A percentile compares a stretch with the other conserved stretches of the same genome.
These are phyloP conservation scores for Scleropages formosus DNA, from an alignment of 2,797 vertebrate species.

Conservation along the genomic window DNA sequence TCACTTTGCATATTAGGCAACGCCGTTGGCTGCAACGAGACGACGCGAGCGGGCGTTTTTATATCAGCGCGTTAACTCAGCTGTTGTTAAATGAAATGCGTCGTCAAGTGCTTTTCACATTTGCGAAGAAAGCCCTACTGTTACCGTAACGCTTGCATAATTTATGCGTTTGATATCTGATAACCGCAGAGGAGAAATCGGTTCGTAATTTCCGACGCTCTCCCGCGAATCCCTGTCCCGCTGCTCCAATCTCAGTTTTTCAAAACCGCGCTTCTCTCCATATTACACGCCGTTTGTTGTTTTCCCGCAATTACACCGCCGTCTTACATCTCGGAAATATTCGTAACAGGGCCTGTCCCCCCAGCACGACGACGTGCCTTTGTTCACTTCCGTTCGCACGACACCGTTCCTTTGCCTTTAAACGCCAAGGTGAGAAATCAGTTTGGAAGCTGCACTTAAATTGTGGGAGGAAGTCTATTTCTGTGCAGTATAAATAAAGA, in stretches of 20 bases:
- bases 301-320: not conserved
- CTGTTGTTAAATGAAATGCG: constrained; percentile 51
- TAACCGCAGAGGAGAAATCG: constrained; percentile 53
- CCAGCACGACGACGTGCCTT: not conserved
- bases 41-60: constrained; percentile 16
- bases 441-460: not conserved
- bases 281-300: not conserved
- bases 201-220: constrained; percentile 45
- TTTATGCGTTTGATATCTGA: constrained; percentile 58
- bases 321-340: not conserved
- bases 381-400: not conserved
- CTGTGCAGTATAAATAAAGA: not conserved
- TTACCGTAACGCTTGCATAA: constrained; percentile 40
- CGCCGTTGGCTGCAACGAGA: constrained; percentile 1
- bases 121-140: constrained; percentile 50
- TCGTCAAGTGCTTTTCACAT: constrained; percentile 45
- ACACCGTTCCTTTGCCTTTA: not conserved
- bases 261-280: not conserved
- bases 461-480: not conserved
- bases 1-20: constrained; percentile 15
- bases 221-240: constrained; percentile 38
- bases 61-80: constrained; percentile 36
- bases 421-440: not conserved
- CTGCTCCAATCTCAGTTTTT: constrained; percentile 34
- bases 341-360: not conserved